Evolutionary conservation across 2,888 invertebrate species (phyloP), one percentile per base, ranked within the genome.

Genomic region (Meteorus cinctellus): DNA sequence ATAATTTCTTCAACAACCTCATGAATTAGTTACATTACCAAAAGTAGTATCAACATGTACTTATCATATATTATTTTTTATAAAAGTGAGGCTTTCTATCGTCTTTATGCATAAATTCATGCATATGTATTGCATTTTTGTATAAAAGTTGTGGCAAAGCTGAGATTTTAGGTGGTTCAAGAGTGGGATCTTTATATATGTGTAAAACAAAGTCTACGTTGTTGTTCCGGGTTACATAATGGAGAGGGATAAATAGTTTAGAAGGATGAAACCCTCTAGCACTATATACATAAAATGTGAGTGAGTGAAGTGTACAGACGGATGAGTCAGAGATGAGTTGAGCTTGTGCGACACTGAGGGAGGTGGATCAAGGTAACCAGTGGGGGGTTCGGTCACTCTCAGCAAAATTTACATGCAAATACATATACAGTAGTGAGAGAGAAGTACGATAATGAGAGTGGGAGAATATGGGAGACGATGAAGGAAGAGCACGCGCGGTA

Each of bases 241-340:
- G 79, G 79, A 82, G 76, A 76, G 72, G 80, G 77, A 79, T 83
- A 81, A 84, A 84, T 84, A 83, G 81, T 83, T 82, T 67, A 83
- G 69, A 74, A 78, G 76, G 69, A 75, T 65, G 78, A 72, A 79
- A 80, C 79, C 78, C 80, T 81, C 74, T 62, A 68, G 74, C 62
- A 74, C 27, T 31, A 70, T 75, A 75, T 79, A 59, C 69, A 60
- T 41, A 41, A 41, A 41, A 41, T 41, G 41, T 31, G 31, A 65
- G 51, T 65, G 70, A 29, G 60, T 24, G 24, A 55, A 70, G 69
- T 70, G 69, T 51, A 59, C 41, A 75, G 31, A 60, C 55, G 71
- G 68, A 45, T 34, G 51, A 45, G 59, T 65, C 59, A 51, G 14
- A 67, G 68, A 59, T 27, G 75, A 75, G 63, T 55, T 55, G 63